Percentiles rank a stretch among this genome's conserved stretches.
Evolutionary conservation across 2,888 invertebrate genomes (phyloP).

Genomic region (Elysia crispata): DNA sequence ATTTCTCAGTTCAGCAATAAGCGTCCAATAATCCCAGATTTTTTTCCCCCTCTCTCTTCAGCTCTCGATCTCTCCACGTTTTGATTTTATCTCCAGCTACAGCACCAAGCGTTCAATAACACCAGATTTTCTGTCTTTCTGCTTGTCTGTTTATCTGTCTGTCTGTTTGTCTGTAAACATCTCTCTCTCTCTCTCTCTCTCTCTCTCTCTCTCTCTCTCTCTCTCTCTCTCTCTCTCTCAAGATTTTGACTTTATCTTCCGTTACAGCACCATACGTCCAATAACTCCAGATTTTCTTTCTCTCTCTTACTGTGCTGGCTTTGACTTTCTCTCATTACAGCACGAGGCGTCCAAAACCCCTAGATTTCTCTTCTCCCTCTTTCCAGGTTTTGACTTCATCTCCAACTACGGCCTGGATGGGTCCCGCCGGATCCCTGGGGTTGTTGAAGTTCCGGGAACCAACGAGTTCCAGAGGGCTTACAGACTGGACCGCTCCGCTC

Average conservation of each 20-base stretch:
- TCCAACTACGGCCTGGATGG: constrained; percentile 83
- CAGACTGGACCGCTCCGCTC: constrained; percentile 85
- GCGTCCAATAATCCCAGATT: too few species aligned
- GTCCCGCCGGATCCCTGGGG: constrained; percentile 82
- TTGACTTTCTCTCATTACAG: too few species aligned
- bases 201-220: too few species aligned
- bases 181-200: too few species aligned
- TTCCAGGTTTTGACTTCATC: constrained; percentile 86
- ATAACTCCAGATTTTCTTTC: constrained; percentile 13
- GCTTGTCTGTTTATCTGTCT: too few species aligned
- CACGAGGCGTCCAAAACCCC: not conserved
- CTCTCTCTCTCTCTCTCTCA: not conserved
- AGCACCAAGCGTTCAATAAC: too few species aligned
- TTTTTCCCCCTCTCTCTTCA: too few species aligned
- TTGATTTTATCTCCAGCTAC: too few species aligned
- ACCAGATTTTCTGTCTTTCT: too few species aligned
- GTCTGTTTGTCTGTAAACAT: too few species aligned
- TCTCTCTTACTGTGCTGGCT: constrained; percentile 22
- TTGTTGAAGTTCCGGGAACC: constrained; percentile 86
- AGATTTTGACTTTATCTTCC: not conserved
- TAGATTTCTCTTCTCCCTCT: not conserved
- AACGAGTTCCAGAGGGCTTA: constrained; percentile 89
- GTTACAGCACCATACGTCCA: not conserved
- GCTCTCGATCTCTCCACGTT: too few species aligned
- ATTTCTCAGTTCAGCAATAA: too few species aligned